phyloP scores from a whole-genome alignment of 2,888 invertebrate genomes.

The Aethes cnicana region DNA sequence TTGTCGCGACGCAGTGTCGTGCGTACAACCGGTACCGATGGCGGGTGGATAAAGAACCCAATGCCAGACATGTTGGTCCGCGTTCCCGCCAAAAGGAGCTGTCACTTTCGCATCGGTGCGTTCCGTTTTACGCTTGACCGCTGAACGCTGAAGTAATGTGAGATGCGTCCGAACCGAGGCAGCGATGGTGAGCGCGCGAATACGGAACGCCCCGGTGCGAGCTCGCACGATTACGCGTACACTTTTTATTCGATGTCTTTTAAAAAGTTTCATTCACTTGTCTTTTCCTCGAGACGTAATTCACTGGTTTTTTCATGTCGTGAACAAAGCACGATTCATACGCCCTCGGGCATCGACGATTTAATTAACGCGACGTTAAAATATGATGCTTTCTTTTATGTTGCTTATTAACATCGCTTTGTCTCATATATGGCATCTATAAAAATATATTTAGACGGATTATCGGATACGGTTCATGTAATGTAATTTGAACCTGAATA shows the following conservation, averaged over 20 bases:
- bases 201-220: conserved; percentile 12
- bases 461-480: too few relatives aligned
- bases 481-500: too few relatives aligned
- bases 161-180: conserved; percentile 41
- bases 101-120: conserved; percentile 56
- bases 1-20: conserved; percentile 69
- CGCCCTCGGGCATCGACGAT: conserved; percentile 19
- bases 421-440: conserved; percentile 8
- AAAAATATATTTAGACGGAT: neutral
- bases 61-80: conserved; percentile 49
- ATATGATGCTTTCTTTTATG: conserved; percentile 24
- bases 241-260: conserved; percentile 42
- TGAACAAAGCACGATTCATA: conserved; percentile 13
- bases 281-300: conserved; percentile 46
- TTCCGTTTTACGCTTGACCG: conserved; percentile 40
- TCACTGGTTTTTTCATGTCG: conserved; percentile 32
- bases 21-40: conserved; percentile 76
- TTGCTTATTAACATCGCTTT: conserved; percentile 13
- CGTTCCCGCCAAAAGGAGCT: conserved; percentile 58
- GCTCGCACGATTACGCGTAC: conserved; percentile 47
- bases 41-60: conserved; percentile 47
- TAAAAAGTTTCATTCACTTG: conserved; percentile 53
- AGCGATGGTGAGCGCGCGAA: conserved; percentile 42
- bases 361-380: conserved; percentile 30
- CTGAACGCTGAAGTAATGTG: conserved; percentile 45